phyloP scores from a whole-genome alignment of 2,797 vertebrate species.

The Cyclopterus lumpus region DNA sequence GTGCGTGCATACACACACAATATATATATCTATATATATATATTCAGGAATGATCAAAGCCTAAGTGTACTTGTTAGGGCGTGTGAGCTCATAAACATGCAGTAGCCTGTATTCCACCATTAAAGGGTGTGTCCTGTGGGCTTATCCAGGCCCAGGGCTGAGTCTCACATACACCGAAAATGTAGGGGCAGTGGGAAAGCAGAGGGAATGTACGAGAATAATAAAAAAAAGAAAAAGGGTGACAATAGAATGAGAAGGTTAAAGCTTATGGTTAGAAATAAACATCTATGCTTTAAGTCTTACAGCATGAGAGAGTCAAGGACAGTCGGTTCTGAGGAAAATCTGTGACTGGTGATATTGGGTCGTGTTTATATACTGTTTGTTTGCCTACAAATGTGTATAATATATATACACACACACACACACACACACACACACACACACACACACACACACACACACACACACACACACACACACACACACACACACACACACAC shows the following conservation, averaged over 20 bases:
- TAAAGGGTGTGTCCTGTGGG: constrained; percentile 57
- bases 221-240: background rate
- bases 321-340: background rate
- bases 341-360: background rate
- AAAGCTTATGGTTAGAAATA: background rate
- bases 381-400: no score
- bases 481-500: no score
- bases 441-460: no score
- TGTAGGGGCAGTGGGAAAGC: background rate
- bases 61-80: constrained; percentile 55
- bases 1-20: no score
- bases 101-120: constrained; percentile 58
- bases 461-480: no score
- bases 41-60: constrained; percentile 27
- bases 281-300: background rate
- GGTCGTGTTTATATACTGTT: no score
- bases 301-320: background rate
- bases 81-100: constrained; percentile 57
- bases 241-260: background rate
- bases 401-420: no score
- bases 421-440: no score
- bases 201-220: constrained; percentile 3
- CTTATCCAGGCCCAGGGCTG: constrained; percentile 33
- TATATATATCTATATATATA: no score
- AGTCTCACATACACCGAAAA: constrained; percentile 32